Conservation (phyloP, 2,888 invertebrate genomes). For the Sipha maydis region DNA sequence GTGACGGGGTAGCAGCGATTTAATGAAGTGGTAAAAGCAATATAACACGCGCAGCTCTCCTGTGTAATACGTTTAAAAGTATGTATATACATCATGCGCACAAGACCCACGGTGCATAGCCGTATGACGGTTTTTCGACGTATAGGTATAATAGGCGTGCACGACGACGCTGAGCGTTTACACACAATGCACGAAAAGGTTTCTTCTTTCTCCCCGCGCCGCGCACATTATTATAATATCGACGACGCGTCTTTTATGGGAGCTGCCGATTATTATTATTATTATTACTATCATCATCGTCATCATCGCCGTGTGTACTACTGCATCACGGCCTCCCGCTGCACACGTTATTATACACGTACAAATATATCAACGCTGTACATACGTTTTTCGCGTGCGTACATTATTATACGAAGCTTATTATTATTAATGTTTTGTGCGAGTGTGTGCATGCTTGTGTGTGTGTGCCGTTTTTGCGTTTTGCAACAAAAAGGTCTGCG, state of each 20-base stretch:
- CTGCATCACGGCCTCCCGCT: constrained; percentile 16
- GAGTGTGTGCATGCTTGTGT: background rate
- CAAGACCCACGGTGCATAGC: background rate
- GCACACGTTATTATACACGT: background rate
- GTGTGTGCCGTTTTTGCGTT: background rate
- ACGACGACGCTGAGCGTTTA: background rate
- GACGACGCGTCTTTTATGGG: constrained; percentile 5
- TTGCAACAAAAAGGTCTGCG: background rate
- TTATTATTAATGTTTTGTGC: background rate
- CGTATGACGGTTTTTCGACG: background rate
- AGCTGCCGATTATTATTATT: constrained; percentile 17
- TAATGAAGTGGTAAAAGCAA: constrained; percentile 61
- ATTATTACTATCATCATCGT: background rate
- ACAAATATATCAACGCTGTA: background rate
- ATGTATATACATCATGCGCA: background rate
- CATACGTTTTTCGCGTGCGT: background rate
- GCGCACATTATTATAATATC: constrained; percentile 7
- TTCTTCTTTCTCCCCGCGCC: background rate
- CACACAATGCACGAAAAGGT: constrained; percentile 6
- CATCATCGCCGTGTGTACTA: background rate
- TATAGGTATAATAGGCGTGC: too few relatives aligned
- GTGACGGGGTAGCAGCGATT: constrained; percentile 43
- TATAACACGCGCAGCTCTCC: background rate
- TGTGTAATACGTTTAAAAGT: too few relatives aligned
- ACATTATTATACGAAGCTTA: background rate